phyloP scores from a whole-genome alignment of 2,888 invertebrate species.

The Drosophila parthenogenetica region DNA sequence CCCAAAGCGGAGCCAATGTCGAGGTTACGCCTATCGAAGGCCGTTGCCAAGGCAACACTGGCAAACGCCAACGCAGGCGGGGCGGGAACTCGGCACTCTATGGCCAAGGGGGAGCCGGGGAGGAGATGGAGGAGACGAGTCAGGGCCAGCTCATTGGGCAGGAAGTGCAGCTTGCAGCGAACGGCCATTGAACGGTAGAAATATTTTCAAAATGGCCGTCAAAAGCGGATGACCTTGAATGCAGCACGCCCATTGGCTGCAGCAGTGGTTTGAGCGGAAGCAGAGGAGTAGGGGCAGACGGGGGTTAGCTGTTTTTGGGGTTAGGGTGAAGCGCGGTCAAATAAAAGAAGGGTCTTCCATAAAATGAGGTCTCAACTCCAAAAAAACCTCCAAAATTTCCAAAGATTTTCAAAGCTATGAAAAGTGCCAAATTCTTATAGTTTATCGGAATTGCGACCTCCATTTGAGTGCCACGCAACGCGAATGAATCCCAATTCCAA shows the following conservation, averaged over 20 bases:
- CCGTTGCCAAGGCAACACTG: slow-evolving; percentile 66
- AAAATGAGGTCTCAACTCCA: too few relatives aligned
- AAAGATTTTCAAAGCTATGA: too few relatives aligned
- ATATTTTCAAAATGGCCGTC: slow-evolving; percentile 76
- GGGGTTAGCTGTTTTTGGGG: background rate
- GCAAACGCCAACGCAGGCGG: slow-evolving; percentile 37
- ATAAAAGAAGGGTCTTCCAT: too few relatives aligned
- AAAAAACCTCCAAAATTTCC: too few relatives aligned
- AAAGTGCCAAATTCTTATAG: too few relatives aligned
- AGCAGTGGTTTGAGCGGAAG: background rate
- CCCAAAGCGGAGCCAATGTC: slow-evolving; percentile 73
- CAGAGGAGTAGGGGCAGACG: background rate
- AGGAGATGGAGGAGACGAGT: background rate
- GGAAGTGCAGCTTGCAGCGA: slow-evolving; percentile 68
- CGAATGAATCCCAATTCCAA: background rate
- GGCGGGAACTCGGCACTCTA: slow-evolving; percentile 37
- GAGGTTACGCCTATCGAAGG: slow-evolving; percentile 81
- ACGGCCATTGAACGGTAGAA: slow-evolving; percentile 69
- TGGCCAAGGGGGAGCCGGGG: background rate
- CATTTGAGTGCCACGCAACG: slow-evolving; percentile 55
- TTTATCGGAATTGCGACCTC: background rate
- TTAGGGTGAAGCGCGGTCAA: slow-evolving; percentile 16
- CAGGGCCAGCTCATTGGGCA: slow-evolving; percentile 72
- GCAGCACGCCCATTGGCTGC: slow-evolving; percentile 69
- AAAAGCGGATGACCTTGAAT: slow-evolving; percentile 77